Base-by-base conservation (phyloP, 2,888 invertebrate genomes). In the Rhamnusium bicolor region DNA sequence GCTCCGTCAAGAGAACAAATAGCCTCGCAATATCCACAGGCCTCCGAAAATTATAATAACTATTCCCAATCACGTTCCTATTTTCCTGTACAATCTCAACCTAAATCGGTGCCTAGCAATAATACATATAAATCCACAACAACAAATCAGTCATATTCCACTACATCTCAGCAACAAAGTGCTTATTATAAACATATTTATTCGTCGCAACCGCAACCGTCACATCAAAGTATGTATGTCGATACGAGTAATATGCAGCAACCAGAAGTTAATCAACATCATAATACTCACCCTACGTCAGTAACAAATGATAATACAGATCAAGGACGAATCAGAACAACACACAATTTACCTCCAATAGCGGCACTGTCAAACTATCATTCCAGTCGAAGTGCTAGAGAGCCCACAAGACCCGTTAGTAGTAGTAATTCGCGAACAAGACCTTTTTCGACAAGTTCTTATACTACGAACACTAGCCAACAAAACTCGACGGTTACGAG, bases 301-400 rank as follows among this genome's bases (percentile, higher is more conserved):
- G 46, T 24, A 7, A 21, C 60, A 19, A 71, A 16, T 21, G 60
- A 79, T 29, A 62, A 75, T 67, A 75, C 73, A 4, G 79, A 82
- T 7, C 84, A 85, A 71, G 77, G 76, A 71, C 75, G 77, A 14
- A 81, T 84, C 61, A 81, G 84, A 72, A 87, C 86, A 19, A 88
- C 89, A 58, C 90, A 90, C 83, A 90, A 90, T 80, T 83, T 90
- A 66, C 90, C 90, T 19, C 90, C 90, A 1, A 90, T 90, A 51
- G 90, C 89, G n/a, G 87, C 89, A 0, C 83, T 90, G 18, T 89
- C 90, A 27, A 86, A 84, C 79, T 90, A 90, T 78, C 89, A 89
- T 85, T 87, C 89, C 78, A 89, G 85, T 82, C 85, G 89, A 79
- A 85, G 77, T 73, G 82, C 81, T 46, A 79, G 86, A 51, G 87